Base-by-base conservation (phyloP, 2,888 invertebrate species). In the Hololepta plana region DNA sequence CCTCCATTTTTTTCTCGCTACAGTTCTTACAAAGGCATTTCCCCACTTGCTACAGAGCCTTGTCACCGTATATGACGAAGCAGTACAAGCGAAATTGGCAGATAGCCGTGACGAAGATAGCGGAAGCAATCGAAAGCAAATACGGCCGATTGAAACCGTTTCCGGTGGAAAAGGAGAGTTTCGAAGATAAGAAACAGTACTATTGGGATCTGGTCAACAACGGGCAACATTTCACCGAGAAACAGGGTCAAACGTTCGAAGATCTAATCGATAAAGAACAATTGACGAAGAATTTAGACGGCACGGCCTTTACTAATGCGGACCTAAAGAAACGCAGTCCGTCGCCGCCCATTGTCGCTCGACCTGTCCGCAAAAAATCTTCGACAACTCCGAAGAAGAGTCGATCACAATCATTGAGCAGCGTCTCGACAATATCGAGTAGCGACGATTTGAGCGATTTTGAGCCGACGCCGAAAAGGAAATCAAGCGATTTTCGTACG, bases 121-220 rank as follows among this genome's bases (percentile, higher is more conserved):
- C 69, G 28, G 67, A 72, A 49, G 69, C 70, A 32, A 72, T 84
- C 40, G 80, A 81, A 51, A 66, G 71, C 45, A 69, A 68, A 43
- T 72, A 67, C 48, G 82, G 82, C 2, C 67, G 80, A 23, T 50
- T 73, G 40, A 57, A 58, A 19, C 74, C 81, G 2, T 58, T 67
- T 31, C 61, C 72, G 36, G 66, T 72, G 34, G 70, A 72, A 28
- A 67, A 66, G 36, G 67, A 66, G 30, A 64, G 68, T n/a, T 82
- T 72, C 46, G 72, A 76, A 12, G 64, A 60, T 28, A 64, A 71
- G 36, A 70, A 69, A 31, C 55, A 60, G 4, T 50, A 52, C 24
- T 63, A 69, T 33, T 60, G 68, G 35, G 67, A 68, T 35, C 66
- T 72, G 55, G 63, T 81, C 11, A 66, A 62, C 39, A 64, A 66